Percentiles rank a stretch among this genome's conserved stretches.
phyloP scores from a whole-genome alignment of 1,140 invertebrate species.

The Pseudachorutes palmiensis region DNA sequence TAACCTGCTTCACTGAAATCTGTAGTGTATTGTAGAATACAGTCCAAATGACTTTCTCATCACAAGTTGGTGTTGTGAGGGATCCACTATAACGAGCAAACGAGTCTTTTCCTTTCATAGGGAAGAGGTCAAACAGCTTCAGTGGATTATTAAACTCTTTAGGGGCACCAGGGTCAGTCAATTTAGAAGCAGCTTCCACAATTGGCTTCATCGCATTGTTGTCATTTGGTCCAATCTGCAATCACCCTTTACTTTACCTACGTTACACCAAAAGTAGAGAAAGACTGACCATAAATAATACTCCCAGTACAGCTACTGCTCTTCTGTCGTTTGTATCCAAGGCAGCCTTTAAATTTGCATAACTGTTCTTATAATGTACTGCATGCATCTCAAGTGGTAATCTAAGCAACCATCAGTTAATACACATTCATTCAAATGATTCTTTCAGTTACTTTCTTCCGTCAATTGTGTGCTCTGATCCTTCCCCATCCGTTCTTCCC shows the following conservation, averaged over 20 bases:
- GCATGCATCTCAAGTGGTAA: constrained; percentile 43
- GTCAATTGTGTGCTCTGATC: constrained; percentile 50
- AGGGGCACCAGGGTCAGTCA: constrained; percentile 10
- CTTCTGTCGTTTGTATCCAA: constrained; percentile 40
- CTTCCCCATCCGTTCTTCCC: constrained; percentile 43
- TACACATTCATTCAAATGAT: background rate
- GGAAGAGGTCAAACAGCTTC: constrained; percentile 35
- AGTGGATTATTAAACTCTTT: constrained; percentile 21
- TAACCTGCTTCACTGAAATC: constrained; percentile 7
- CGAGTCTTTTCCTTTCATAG: constrained; percentile 15
- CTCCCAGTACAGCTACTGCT: constrained; percentile 47
- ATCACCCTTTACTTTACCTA: too few relatives aligned
- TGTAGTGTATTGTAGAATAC: constrained; percentile 44
- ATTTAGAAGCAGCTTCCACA: constrained; percentile 34
- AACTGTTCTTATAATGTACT: constrained; percentile 46
- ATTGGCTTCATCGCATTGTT: constrained; percentile 38
- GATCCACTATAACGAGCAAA: constrained; percentile 49
- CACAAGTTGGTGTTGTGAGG: constrained; percentile 46
- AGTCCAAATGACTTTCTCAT: constrained; percentile 49
- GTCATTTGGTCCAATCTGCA: constrained; percentile 37
- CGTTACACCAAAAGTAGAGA: too few relatives aligned
- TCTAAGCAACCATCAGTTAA: constrained; percentile 3
- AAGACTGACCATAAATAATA: constrained; percentile 40
- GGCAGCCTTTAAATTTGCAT: constrained; percentile 43
- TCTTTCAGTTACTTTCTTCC: constrained; percentile 40